Percentiles rank a stretch among this genome's conserved stretches.
These are phyloP conservation scores for Paradisaea rubra DNA, from an alignment of 2,113 vertebrate genomes.

Conservation along the genomic window DNA sequence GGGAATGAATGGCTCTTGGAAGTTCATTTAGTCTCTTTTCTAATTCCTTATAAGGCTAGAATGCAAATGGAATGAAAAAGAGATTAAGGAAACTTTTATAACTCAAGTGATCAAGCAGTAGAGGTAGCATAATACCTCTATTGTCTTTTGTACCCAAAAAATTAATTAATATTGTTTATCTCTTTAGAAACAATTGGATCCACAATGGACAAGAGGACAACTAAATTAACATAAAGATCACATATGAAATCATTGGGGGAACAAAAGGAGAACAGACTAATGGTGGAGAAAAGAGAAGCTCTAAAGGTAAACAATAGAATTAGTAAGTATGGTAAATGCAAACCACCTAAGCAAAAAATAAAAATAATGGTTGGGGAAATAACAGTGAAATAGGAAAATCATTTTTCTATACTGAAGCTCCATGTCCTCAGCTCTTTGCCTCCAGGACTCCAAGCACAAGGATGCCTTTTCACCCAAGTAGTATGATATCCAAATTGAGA, in stretches of 20 bases:
- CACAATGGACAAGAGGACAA: neutral
- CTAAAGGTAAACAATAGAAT: slow-evolving; percentile 47
- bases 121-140: neutral
- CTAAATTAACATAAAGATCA: slow-evolving; percentile 39
- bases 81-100: neutral
- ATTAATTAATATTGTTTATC: neutral
- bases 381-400: slow-evolving; percentile 27
- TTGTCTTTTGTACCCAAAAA: neutral
- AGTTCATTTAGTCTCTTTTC: neutral
- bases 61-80: neutral
- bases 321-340: slow-evolving; percentile 1
- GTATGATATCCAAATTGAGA: neutral
- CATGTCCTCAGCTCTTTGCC: neutral
- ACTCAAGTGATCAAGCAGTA: neutral
- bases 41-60: neutral
- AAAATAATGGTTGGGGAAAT: neutral
- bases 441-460: neutral
- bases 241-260: slow-evolving; percentile 32
- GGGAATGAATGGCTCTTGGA: neutral
- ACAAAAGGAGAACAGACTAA: slow-evolving; percentile 27
- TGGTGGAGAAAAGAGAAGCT: slow-evolving; percentile 41
- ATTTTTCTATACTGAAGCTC: neutral
- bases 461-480: neutral
- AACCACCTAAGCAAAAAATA: slow-evolving; percentile 58
- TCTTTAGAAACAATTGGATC: neutral